A percentile compares a stretch with the other conserved stretches of the same genome.
Conservation (phyloP, 2,113 vertebrate species). For the Plotosus lineatus region DNA sequence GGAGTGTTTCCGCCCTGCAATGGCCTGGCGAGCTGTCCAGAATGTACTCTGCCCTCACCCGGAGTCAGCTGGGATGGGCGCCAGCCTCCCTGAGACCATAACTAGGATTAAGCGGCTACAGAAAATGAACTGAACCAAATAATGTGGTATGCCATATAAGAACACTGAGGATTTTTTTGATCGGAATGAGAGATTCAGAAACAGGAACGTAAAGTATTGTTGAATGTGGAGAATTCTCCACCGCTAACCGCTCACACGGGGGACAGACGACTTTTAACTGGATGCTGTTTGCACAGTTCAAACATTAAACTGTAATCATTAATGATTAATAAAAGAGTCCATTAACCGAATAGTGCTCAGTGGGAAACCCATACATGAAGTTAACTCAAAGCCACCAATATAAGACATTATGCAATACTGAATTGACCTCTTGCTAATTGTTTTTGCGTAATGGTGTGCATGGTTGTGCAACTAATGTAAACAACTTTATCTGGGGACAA, state of each 20-base stretch:
- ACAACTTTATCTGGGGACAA: not conserved
- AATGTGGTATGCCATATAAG: not conserved
- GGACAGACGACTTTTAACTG: not conserved
- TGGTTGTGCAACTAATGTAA: slow-evolving; percentile 6
- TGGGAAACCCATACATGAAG: not conserved
- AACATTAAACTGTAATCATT: slow-evolving; percentile 10
- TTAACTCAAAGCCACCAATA: not conserved
- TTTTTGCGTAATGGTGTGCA: not conserved
- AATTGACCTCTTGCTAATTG: slow-evolving; percentile 10
- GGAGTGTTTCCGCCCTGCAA: too few species aligned
- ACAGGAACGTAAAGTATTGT: not conserved
- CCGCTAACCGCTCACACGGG: not conserved
- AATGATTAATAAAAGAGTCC: slow-evolving; percentile 29
- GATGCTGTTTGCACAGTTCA: not conserved
- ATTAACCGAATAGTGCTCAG: slow-evolving; percentile 4
- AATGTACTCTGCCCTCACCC: too few species aligned
- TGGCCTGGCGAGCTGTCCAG: too few species aligned
- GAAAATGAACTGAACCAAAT: too few species aligned
- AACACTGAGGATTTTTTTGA: not conserved
- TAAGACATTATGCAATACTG: not conserved
- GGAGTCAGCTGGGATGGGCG: too few species aligned
- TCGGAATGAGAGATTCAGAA: not conserved
- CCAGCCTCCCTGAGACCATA: too few species aligned
- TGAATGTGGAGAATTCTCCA: not conserved
- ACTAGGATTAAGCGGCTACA: too few species aligned